A percentile compares a stretch with the other conserved stretches of the same genome.
These are phyloP conservation scores for Zeuzera pyrina DNA, from an alignment of 2,888 invertebrate species.

Conservation along the genomic window DNA sequence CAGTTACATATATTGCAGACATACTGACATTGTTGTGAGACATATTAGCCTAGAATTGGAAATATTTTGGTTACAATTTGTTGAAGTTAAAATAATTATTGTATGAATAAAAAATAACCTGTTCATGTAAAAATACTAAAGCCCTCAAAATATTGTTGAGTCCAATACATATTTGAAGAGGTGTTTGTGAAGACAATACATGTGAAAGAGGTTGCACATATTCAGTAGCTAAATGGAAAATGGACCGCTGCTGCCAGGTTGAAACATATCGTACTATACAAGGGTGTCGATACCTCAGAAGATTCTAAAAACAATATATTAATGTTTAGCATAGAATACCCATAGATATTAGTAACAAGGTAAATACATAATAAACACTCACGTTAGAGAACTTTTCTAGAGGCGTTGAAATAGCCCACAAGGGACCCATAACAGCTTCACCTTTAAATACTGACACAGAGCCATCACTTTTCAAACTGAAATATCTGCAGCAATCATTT, in stretches of 20 bases:
- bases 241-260: conserved; percentile 84
- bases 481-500: conserved; percentile 67
- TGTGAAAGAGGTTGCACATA: conserved; percentile 83
- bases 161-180: conserved; percentile 88
- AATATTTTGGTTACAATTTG: background rate
- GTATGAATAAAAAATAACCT: conserved; percentile 56
- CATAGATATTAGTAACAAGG: conserved; percentile 1
- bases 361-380: conserved; percentile 22
- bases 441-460: conserved; percentile 84
- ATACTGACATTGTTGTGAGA: conserved; percentile 89
- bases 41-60: conserved; percentile 72
- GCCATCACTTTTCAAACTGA: conserved; percentile 68
- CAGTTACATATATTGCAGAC: conserved; percentile 85
- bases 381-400: conserved; percentile 86
- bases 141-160: conserved; percentile 86
- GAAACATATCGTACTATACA: conserved; percentile 87
- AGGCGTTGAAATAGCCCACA: conserved; percentile 78
- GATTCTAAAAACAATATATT: conserved; percentile 77
- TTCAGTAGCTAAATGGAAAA: conserved; percentile 86
- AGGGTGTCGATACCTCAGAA: conserved; percentile 90
- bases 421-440: conserved; percentile 76
- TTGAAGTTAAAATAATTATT: background rate
- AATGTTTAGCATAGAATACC: background rate
- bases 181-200: conserved; percentile 76
- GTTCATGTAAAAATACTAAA: conserved; percentile 87